These are phyloP conservation scores for Sthenelais limicola DNA, from an alignment of 2,888 invertebrate genomes.

Conservation along the genomic window DNA sequence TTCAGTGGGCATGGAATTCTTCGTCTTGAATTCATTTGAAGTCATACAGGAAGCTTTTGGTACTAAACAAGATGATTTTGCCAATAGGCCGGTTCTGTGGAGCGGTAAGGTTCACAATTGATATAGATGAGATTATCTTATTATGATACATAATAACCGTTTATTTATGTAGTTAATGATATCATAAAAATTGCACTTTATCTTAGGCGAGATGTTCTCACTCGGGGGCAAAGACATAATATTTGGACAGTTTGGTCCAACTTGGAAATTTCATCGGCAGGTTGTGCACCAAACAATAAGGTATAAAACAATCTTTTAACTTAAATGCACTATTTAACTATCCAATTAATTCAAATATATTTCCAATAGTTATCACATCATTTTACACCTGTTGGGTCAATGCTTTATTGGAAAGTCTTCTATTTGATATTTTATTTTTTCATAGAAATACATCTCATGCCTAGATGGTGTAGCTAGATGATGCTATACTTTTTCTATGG, in stretches of 20 bases:
- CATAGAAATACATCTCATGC: too few species aligned
- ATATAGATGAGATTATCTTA: not conserved
- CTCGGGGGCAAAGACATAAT: conserved; percentile 15
- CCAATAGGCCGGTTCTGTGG: conserved; percentile 15
- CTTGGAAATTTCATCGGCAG: conserved; percentile 20
- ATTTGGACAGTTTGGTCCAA: not conserved
- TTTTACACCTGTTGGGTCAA: too few species aligned
- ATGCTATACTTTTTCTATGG: too few species aligned
- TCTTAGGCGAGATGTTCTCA: not conserved
- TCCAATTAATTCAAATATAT: too few species aligned
- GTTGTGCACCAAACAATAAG: conserved; percentile 15
- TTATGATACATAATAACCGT: too few species aligned
- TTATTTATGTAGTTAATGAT: too few species aligned
- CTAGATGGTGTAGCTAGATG: too few species aligned
- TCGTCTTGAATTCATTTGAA: not conserved
- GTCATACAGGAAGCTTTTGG: conserved; percentile 7
- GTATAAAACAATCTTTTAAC: too few species aligned
- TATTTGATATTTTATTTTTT: too few species aligned
- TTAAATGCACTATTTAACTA: too few species aligned
- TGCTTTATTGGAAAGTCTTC: too few species aligned
- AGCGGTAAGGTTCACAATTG: not conserved
- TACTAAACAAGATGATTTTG: conserved; percentile 10
- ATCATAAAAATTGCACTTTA: not conserved
- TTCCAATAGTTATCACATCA: too few species aligned
- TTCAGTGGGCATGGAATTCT: conserved; percentile 23